Evolutionary conservation across 2,888 invertebrate genomes (phyloP).

Genomic region (Cenopis cana): DNA sequence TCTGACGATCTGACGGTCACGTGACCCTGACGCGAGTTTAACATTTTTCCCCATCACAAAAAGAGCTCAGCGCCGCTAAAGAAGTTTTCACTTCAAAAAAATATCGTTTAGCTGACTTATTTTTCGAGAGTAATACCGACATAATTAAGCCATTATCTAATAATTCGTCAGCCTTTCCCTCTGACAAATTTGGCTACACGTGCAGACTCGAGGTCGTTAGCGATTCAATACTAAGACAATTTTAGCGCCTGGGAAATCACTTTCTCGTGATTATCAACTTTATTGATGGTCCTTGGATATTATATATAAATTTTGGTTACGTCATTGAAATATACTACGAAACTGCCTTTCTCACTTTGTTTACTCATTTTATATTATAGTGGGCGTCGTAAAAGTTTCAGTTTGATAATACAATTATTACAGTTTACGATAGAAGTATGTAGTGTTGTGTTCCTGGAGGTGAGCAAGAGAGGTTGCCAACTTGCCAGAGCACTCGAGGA

Average conservation of each 20-base stretch:
- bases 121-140: neutral
- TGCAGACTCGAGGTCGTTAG: neutral
- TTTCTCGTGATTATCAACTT: neutral
- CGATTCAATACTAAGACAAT: neutral
- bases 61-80: too few relatives aligned
- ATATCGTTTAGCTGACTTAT: neutral
- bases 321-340: neutral
- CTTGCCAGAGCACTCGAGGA: too few relatives aligned
- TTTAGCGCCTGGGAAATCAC: neutral
- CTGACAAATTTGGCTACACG: neutral
- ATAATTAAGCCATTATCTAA: neutral
- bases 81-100: too few relatives aligned
- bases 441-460: too few relatives aligned
- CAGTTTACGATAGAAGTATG: too few relatives aligned
- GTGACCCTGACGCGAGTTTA: too few relatives aligned
- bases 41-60: too few relatives aligned
- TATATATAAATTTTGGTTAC: neutral
- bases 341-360: neutral
- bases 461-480: too few relatives aligned
- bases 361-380: neutral
- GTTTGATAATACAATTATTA: too few relatives aligned
- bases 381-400: too few relatives aligned
- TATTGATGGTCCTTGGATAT: neutral
- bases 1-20: too few relatives aligned
- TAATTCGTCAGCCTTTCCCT: neutral